Conservation (phyloP, 2,113 vertebrate genomes). For the Terrapene triunguis region DNA sequence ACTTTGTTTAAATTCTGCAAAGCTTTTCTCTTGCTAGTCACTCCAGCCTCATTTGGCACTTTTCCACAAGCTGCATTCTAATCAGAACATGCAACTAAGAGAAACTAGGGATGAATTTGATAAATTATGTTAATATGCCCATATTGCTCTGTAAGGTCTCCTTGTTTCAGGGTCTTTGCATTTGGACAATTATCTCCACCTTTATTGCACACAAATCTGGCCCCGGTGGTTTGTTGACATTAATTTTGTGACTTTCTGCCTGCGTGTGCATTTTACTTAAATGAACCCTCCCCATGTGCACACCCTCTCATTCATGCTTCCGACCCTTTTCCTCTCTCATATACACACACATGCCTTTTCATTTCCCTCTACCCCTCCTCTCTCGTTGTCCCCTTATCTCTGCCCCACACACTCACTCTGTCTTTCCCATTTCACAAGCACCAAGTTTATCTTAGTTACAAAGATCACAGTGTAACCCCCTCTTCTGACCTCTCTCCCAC, state of each 20-base stretch:
- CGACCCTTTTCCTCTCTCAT: not conserved
- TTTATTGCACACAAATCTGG: not conserved
- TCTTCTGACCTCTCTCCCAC: not conserved
- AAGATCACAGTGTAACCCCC: not conserved
- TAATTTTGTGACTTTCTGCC: not conserved
- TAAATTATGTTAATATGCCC: not conserved
- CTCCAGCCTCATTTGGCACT: not conserved
- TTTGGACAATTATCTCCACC: not conserved
- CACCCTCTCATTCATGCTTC: not conserved
- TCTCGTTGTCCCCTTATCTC: not conserved
- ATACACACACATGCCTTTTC: not conserved
- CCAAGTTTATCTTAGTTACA: not conserved
- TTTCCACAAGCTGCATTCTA: not conserved
- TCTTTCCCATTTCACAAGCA: not conserved
- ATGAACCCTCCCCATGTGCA: not conserved
- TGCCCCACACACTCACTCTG: not conserved
- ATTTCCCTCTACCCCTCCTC: not conserved
- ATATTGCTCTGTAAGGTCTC: not conserved
- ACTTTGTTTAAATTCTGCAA: not conserved
- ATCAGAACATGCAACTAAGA: not conserved
- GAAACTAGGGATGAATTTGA: not conserved
- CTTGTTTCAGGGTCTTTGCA: not conserved
- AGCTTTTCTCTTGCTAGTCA: not conserved
- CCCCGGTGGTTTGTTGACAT: fast-evolving
- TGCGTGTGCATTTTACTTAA: not conserved